phyloP scores from a whole-genome alignment of 2,113 vertebrate species.

The Ctenodactylus gundi region DNA sequence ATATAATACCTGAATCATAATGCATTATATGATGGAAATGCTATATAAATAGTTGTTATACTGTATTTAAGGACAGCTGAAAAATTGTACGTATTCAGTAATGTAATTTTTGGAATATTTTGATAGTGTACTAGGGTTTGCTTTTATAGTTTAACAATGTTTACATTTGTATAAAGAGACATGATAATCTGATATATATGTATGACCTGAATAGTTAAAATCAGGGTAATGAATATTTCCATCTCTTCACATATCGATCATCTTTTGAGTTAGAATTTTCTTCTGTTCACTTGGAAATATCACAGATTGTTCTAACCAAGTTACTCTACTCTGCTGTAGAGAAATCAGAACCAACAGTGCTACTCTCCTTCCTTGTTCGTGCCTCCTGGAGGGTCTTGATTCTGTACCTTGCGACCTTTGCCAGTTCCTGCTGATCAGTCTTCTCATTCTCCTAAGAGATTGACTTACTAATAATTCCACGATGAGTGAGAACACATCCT shows the following conservation, averaged over 20 bases:
- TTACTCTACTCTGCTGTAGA: background rate
- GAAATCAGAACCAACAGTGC: too few species aligned
- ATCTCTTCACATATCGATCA: background rate
- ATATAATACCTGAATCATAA: background rate
- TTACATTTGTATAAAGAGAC: background rate
- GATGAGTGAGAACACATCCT: too few species aligned
- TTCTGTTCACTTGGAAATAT: background rate
- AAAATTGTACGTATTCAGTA: background rate
- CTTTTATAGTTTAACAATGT: background rate
- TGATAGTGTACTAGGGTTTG: background rate
- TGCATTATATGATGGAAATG: background rate
- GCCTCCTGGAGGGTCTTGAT: too few species aligned
- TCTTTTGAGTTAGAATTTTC: background rate
- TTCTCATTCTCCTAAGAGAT: too few species aligned
- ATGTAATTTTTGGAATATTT: background rate
- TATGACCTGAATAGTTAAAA: background rate
- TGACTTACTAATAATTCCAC: too few species aligned
- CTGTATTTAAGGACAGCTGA: background rate
- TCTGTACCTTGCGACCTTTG: too few species aligned
- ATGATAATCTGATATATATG: background rate
- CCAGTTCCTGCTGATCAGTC: too few species aligned
- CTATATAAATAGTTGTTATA: background rate
- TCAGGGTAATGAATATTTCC: background rate
- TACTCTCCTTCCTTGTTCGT: too few species aligned
- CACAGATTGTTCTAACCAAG: background rate